phyloP scores from a whole-genome alignment of 37 sponge, comb jelly and placozoan species.

The Geodia barretti region DNA sequence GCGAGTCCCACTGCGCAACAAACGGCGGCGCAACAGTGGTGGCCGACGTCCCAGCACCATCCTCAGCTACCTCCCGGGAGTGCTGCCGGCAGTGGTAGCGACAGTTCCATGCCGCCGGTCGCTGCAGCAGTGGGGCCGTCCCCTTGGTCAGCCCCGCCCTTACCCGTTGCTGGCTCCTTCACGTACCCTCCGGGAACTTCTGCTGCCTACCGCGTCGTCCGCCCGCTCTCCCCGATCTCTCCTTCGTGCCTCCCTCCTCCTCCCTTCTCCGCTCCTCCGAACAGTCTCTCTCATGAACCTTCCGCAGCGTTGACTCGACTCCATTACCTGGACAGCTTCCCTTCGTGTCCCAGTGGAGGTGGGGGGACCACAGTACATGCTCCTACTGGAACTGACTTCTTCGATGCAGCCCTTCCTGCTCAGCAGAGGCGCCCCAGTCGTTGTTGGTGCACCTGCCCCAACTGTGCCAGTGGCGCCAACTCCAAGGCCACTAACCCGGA shows the following conservation, averaged over 20 bases:
- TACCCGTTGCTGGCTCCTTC: constrained; percentile 6
- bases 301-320: not conserved
- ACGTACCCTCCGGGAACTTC: constrained; percentile 28
- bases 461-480: constrained; percentile 78
- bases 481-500: constrained; percentile 44
- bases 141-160: constrained; percentile 50
- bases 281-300: not conserved
- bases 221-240: constrained; percentile 43
- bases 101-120: too few species aligned
- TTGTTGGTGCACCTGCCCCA: constrained; percentile 81
- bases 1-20: too few species aligned
- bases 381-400: not conserved
- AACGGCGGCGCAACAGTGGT: too few species aligned
- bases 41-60: too few species aligned
- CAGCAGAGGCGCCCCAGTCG: constrained; percentile 45
- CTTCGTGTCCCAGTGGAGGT: too few species aligned
- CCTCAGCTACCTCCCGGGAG: too few species aligned
- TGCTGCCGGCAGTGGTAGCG: too few species aligned
- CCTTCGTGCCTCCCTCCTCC: constrained; percentile 32
- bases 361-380: constrained; percentile 1
- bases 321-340: not conserved
- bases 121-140: too few species aligned
- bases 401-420: not conserved
- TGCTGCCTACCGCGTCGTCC: constrained; percentile 8
- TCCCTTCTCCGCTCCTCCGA: constrained; percentile 1